Evolutionary conservation across 2,113 vertebrate species (phyloP).

Genomic region (Ameiurus melas): DNA sequence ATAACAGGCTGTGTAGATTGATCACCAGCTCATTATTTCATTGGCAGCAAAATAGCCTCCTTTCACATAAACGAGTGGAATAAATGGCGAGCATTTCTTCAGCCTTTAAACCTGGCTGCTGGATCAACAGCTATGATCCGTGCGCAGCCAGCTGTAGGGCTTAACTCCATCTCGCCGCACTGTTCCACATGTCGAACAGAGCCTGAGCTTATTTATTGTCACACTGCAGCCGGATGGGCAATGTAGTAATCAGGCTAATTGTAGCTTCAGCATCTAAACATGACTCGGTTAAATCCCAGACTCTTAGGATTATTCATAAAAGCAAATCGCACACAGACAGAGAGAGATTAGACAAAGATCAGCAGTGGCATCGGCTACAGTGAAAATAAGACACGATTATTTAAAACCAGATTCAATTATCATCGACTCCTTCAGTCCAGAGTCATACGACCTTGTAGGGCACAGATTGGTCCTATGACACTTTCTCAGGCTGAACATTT

Average conservation of each 20-base stretch:
- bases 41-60: conserved; percentile 17
- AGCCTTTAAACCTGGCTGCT: conserved; percentile 24
- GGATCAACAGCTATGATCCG: conserved; percentile 65
- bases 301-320: conserved; percentile 38
- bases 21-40: conserved; percentile 19
- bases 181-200: conserved; percentile 55
- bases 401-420: conserved; percentile 18
- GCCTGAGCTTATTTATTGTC: conserved; percentile 60
- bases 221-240: conserved; percentile 56
- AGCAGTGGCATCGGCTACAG: neutral
- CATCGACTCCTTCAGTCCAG: neutral
- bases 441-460: conserved; percentile 9
- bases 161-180: conserved; percentile 19
- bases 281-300: neutral
- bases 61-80: conserved; percentile 15
- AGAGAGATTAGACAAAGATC: conserved; percentile 13
- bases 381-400: neutral
- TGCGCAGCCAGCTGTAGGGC: conserved; percentile 11
- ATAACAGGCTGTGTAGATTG: neutral
- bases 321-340: neutral
- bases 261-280: conserved; percentile 38
- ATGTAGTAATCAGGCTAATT: conserved; percentile 60
- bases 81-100: conserved; percentile 12
- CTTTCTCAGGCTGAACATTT: neutral
- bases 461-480: neutral